phyloP scores from a whole-genome alignment of 1,140 invertebrate species.

The Pemphigus obesinymphae region DNA sequence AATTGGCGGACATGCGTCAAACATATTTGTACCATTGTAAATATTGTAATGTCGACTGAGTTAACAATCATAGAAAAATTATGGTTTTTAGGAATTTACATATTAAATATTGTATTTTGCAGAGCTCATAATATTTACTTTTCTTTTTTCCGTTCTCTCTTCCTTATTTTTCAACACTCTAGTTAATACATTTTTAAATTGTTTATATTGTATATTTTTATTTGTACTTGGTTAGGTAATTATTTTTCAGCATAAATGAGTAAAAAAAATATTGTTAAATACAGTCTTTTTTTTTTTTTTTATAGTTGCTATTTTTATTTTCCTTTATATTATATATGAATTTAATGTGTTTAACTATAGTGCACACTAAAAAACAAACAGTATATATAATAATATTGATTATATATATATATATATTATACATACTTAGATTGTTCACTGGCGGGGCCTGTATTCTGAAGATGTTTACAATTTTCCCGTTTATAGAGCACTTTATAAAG shows the following conservation, averaged over 20 bases:
- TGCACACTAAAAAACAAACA: neutral
- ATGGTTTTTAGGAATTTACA: conserved; percentile 36
- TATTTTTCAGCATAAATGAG: conserved; percentile 32
- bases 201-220: conserved; percentile 35
- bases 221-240: conserved; percentile 41
- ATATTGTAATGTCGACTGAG: conserved; percentile 41
- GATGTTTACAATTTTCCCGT: no score
- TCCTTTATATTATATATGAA: neutral
- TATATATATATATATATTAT: no score
- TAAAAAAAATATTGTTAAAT: conserved; percentile 32
- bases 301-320: neutral
- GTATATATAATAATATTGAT: neutral
- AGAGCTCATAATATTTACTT: conserved; percentile 23
- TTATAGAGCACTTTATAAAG: no score
- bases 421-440: no score
- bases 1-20: conserved; percentile 1
- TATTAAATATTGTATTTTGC: conserved; percentile 34
- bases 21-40: conserved; percentile 37
- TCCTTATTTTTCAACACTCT: conserved; percentile 20
- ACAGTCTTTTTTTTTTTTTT: neutral
- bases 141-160: neutral
- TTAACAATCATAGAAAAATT: conserved; percentile 38
- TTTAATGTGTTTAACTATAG: neutral
- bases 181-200: conserved; percentile 35
- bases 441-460: no score